Base-by-base conservation (phyloP, 2,888 invertebrate species). In the Nomada fabriciana region DNA sequence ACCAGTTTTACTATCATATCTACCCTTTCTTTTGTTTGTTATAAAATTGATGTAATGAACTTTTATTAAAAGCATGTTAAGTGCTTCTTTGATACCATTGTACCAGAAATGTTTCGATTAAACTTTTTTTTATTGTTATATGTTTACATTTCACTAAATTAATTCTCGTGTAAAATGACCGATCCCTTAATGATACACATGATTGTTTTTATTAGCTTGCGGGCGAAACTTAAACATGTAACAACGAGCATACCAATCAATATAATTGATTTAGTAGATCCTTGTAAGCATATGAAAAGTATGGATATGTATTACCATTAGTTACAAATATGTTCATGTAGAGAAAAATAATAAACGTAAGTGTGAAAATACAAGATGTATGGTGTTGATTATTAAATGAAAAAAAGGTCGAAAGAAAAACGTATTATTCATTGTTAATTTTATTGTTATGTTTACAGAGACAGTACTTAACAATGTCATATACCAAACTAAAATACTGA, bases 351-450 rank as follows among this genome's bases (percentile, higher is more conserved):
- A 90, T 91, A 91, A 89, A 87, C 82, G 90, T 91, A 92, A 93
- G 91, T 92, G 92, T 92, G 92, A 93, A 92, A 92, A 90, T 90
- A 90, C 77, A 72, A 87, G 89, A 86, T 92, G 89, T 91, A 91
- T 84, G 84, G 89, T 86, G 87, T 89, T 83, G 68, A 77, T 57
- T 80, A 85, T 60, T 68, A 73, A 86, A 86, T 87, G 79, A 87
- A 86, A 79, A 47, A 86, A 77, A 47, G 64, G 65, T 60, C 61
- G 52, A 74, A 77, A 77, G 18, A 55, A 82, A 86, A 75, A 18
- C 47, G 20, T 11, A 43, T 76, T 61, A 70, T 18, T 72, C 76
- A 71, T 68, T 73, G 72, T 80, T 80, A 65, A 72, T 80, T 83
- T 83, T 68, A 76, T 76, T 83, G 50, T 76, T 77, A 59, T 67